Percentiles rank a stretch among this genome's conserved stretches.
These are phyloP conservation scores for Epinotia ramella DNA, from an alignment of 2,888 invertebrate species.

Conservation along the genomic window DNA sequence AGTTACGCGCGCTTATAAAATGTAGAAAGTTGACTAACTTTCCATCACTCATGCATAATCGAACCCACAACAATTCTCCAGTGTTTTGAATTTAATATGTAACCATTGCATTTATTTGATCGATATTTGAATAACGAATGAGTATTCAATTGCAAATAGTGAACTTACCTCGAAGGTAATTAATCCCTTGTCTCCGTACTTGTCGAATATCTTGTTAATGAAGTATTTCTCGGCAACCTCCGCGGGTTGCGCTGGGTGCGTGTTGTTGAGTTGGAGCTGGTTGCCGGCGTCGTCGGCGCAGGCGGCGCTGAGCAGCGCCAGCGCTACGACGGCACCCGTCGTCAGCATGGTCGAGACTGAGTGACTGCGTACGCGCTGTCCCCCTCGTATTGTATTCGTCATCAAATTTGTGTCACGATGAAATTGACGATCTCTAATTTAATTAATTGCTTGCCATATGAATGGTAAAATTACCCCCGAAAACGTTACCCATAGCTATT, in stretches of 20 bases:
- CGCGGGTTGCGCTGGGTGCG: constrained; percentile 59
- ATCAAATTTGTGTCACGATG: too few relatives aligned
- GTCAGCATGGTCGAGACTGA: constrained; percentile 75
- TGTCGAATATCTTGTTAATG: constrained; percentile 83
- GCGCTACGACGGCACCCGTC: constrained; percentile 67
- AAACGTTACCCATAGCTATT: too few relatives aligned
- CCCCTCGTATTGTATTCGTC: too few relatives aligned
- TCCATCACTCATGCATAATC: constrained; percentile 41
- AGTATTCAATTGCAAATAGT: constrained; percentile 43
- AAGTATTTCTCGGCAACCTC: constrained; percentile 75
- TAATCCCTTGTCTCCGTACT: constrained; percentile 84
- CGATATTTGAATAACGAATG: constrained; percentile 22
- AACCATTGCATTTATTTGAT: constrained; percentile 3
- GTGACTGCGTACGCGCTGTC: constrained; percentile 61
- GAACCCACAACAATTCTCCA: constrained; percentile 25
- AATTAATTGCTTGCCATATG: too few relatives aligned
- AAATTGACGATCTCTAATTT: too few relatives aligned
- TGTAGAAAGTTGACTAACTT: constrained; percentile 48
- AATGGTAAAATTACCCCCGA: too few relatives aligned
- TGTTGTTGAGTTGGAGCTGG: constrained; percentile 58
- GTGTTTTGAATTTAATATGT: constrained; percentile 21
- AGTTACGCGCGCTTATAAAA: constrained; percentile 35
- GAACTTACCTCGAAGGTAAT: constrained; percentile 84
- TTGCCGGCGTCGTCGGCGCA: constrained; percentile 45
- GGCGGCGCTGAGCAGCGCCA: constrained; percentile 61